Percentiles rank a stretch among this genome's conserved stretches.
Evolutionary conservation across 1,140 invertebrate species (phyloP).

Genomic region (Callitettix versicolor): DNA sequence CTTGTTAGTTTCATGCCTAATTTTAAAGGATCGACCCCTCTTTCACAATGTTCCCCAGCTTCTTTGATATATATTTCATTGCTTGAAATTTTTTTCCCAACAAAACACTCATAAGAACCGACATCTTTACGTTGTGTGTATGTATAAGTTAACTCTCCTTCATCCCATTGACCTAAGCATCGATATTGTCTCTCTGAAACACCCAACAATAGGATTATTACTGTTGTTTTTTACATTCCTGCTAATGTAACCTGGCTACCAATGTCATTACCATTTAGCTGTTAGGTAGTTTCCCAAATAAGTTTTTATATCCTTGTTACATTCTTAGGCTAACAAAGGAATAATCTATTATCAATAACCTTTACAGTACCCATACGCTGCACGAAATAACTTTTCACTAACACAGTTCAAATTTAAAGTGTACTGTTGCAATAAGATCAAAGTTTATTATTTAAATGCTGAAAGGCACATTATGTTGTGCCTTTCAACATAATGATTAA

Average conservation of each 20-base stretch:
- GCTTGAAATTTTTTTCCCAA: slow-evolving; percentile 50
- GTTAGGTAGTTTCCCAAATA: not conserved
- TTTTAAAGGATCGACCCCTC: slow-evolving; percentile 46
- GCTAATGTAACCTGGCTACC: not conserved
- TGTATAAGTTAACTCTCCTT: slow-evolving; percentile 53
- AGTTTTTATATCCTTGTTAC: not conserved
- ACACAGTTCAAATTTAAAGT: no score
- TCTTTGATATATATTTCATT: slow-evolving; percentile 55
- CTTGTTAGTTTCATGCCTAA: slow-evolving; percentile 55
- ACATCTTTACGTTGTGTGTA: slow-evolving; percentile 56
- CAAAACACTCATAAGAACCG: slow-evolving; percentile 56
- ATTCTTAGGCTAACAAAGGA: not conserved
- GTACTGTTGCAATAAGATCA: no score
- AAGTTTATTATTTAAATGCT: no score
- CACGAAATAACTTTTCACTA: not conserved
- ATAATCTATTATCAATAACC: not conserved
- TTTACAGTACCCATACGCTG: not conserved
- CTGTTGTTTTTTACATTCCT: not conserved
- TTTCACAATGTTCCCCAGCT: slow-evolving; percentile 55
- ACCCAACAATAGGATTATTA: slow-evolving; percentile 17
- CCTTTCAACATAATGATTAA: no score
- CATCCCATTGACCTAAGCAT: slow-evolving; percentile 60
- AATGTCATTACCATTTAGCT: not conserved
- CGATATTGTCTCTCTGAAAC: slow-evolving; percentile 52
- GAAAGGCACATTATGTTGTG: no score